Percentiles rank a stretch among this genome's conserved stretches.
Conservation (phyloP, 2,888 invertebrate species). For the Graphium colonna region DNA sequence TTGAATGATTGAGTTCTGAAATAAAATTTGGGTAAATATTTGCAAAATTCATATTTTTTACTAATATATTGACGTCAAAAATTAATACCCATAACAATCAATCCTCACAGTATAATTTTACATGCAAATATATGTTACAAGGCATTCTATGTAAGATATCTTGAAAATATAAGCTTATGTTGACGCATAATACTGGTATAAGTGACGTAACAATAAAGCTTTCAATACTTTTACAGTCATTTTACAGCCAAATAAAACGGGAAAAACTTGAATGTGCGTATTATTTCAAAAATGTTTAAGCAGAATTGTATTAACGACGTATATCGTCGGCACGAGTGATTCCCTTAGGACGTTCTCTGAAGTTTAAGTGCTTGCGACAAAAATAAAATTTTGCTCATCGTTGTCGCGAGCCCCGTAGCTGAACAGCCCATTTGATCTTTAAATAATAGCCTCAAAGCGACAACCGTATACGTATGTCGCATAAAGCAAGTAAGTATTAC, state of each 20-base stretch:
- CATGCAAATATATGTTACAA: too few relatives aligned
- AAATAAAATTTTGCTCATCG: conserved; percentile 61
- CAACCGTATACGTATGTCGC: conserved; percentile 42
- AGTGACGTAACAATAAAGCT: too few relatives aligned
- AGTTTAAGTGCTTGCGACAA: conserved; percentile 39
- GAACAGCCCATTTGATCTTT: conserved; percentile 63
- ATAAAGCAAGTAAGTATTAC: too few relatives aligned
- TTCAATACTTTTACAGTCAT: neutral
- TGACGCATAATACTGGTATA: too few relatives aligned
- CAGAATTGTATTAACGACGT: neutral
- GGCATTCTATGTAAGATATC: too few relatives aligned
- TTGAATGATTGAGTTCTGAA: too few relatives aligned
- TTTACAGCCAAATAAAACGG: neutral
- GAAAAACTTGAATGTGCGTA: neutral
- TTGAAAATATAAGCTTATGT: too few relatives aligned
- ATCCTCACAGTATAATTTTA: too few relatives aligned
- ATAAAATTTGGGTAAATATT: too few relatives aligned
- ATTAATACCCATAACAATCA: too few relatives aligned
- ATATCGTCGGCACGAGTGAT: conserved; percentile 36
- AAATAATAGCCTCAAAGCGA: conserved; percentile 54
- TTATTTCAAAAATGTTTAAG: neutral
- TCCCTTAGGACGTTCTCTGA: conserved; percentile 50
- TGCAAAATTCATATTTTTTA: too few relatives aligned
- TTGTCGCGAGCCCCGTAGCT: conserved; percentile 43
- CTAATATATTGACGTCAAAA: too few relatives aligned